Percentiles rank a stretch among this genome's conserved stretches.
These are phyloP conservation scores for Neosilurus hyrtlii DNA, from an alignment of 2,797 vertebrate genomes.

Conservation along the genomic window DNA sequence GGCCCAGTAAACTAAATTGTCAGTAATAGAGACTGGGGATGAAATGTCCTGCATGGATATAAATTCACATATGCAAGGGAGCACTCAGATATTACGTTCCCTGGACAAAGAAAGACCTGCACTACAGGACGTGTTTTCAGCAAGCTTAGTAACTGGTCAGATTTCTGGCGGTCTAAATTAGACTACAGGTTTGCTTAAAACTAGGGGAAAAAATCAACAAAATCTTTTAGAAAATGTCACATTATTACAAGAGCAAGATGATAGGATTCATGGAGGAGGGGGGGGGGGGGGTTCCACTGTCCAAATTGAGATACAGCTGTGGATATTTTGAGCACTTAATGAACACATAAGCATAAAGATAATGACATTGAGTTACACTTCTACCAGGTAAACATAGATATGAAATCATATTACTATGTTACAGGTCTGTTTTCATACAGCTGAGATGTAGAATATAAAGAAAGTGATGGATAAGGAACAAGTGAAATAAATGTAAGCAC, in stretches of 20 bases:
- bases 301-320: background rate
- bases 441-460: background rate
- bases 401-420: background rate
- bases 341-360: background rate
- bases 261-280: background rate
- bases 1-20: constrained; percentile 7
- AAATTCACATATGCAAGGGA: background rate
- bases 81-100: background rate
- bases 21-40: background rate
- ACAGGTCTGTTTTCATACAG: background rate
- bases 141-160: background rate
- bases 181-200: background rate
- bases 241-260: background rate
- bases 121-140: background rate
- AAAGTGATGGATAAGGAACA: background rate
- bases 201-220: background rate
- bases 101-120: background rate
- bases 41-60: background rate
- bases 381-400: background rate
- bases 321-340: background rate
- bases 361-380: background rate
- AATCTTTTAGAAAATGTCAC: background rate
- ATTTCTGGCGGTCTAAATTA: background rate
- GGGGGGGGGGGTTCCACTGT: background rate
- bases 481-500: constrained; percentile 2